Percentiles rank a stretch among this genome's conserved stretches.
phyloP scores from a whole-genome alignment of 2,797 vertebrate species.

The Myotis vivesi region DNA sequence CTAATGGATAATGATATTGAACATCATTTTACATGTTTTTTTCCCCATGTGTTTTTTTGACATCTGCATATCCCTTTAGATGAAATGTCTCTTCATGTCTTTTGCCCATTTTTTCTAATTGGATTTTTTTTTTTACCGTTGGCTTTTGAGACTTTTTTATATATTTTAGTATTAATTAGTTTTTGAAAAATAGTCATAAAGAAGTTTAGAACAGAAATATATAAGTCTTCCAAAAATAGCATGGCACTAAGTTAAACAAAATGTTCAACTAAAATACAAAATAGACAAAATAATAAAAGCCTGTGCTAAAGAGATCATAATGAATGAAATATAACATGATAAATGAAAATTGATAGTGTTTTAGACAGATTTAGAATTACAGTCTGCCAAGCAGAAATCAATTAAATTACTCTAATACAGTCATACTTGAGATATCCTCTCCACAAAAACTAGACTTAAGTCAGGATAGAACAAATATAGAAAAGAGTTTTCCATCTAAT shows the following conservation, averaged over 20 bases:
- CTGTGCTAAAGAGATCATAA: not conserved
- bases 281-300: conserved; percentile 2
- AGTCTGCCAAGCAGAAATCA: conserved; percentile 1
- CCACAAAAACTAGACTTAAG: not conserved
- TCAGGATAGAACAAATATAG: not conserved
- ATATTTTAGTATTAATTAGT: not conserved
- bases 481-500: conserved; percentile 2
- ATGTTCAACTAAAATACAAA: conserved; percentile 27
- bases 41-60: not conserved
- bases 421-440: not conserved
- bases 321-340: not conserved
- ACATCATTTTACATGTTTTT: not conserved
- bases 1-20: not conserved
- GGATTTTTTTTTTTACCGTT: not conserved
- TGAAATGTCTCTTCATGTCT: not conserved
- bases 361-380: not conserved
- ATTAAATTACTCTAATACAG: conserved; percentile 28
- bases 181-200: not conserved
- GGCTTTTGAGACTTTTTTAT: not conserved
- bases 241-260: conserved; percentile 3
- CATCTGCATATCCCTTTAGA: not conserved
- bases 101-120: conserved; percentile 28
- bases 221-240: conserved; percentile 6
- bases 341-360: conserved; percentile 25
- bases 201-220: not conserved